Evolutionary conservation across 2,113 vertebrate genomes (phyloP).

Genomic region (Speoplatyrhinus poulsoni): DNA sequence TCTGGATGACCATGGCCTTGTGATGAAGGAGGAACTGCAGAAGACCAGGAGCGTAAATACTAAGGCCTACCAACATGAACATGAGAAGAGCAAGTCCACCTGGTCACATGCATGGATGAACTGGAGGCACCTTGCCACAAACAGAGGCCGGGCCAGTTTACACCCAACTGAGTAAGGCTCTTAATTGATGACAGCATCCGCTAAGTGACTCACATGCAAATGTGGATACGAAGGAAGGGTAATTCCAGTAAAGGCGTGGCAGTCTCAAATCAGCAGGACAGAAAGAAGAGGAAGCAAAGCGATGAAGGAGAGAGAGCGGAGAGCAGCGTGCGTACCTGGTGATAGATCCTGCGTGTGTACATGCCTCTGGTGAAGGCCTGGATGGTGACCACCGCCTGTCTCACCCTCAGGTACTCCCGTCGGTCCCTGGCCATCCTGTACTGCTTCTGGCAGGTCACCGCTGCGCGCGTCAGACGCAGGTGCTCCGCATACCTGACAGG

Average conservation of each 20-base stretch:
- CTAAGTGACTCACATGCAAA: too few relatives aligned
- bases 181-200: too few relatives aligned
- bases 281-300: too few relatives aligned
- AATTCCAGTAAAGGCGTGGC: too few relatives aligned
- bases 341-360: constrained; percentile 84
- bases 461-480: constrained; percentile 81
- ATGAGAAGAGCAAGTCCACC: background rate
- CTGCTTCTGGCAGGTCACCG: constrained; percentile 86
- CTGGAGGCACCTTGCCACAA: background rate
- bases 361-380: constrained; percentile 87
- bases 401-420: constrained; percentile 71
- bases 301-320: too few relatives aligned
- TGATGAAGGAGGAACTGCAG: constrained; percentile 85
- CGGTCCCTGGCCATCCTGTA: constrained; percentile 82
- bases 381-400: constrained; percentile 76
- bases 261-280: too few relatives aligned
- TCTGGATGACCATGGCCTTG: constrained; percentile 89
- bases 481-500: constrained; percentile 77
- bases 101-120: constrained; percentile 28
- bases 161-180: too few relatives aligned
- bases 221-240: too few relatives aligned
- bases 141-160: background rate
- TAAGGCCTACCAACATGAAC: background rate
- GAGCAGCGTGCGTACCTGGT: constrained; percentile 74
- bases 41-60: background rate